Percentiles rank a stretch among this genome's conserved stretches.
Evolutionary conservation across 2,113 vertebrate species (phyloP).

Genomic region (Apteryx mantelli): DNA sequence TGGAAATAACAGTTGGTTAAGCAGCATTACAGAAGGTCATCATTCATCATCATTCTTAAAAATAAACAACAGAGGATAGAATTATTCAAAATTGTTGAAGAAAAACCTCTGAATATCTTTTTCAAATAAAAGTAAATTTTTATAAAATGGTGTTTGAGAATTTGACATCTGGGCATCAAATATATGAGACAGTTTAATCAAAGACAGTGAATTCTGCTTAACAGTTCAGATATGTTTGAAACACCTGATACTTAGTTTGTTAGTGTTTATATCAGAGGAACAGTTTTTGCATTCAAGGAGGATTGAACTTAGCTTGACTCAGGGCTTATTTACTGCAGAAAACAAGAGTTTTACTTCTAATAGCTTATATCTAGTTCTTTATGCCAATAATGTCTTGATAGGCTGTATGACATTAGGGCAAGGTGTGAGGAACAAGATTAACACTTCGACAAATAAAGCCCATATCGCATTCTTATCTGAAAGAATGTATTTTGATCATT

Average conservation of each 20-base stretch:
- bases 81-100: not conserved
- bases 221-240: not conserved
- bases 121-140: not conserved
- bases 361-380: not conserved
- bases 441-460: not conserved
- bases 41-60: not conserved
- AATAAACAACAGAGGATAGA: not conserved
- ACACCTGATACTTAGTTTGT: not conserved
- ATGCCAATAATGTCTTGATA: not conserved
- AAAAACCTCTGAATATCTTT: not conserved
- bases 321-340: not conserved
- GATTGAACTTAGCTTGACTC: not conserved
- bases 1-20: conserved; percentile 15
- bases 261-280: not conserved
- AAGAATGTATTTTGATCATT: not conserved
- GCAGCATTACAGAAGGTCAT: not conserved
- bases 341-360: not conserved
- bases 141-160: not conserved
- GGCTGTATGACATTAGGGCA: not conserved
- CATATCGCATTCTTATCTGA: not conserved
- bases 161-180: not conserved
- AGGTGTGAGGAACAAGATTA: not conserved
- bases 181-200: not conserved
- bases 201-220: not conserved
- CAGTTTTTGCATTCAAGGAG: not conserved